phyloP scores from a whole-genome alignment of 2,113 vertebrate species.

The Megalops atlanticus region DNA sequence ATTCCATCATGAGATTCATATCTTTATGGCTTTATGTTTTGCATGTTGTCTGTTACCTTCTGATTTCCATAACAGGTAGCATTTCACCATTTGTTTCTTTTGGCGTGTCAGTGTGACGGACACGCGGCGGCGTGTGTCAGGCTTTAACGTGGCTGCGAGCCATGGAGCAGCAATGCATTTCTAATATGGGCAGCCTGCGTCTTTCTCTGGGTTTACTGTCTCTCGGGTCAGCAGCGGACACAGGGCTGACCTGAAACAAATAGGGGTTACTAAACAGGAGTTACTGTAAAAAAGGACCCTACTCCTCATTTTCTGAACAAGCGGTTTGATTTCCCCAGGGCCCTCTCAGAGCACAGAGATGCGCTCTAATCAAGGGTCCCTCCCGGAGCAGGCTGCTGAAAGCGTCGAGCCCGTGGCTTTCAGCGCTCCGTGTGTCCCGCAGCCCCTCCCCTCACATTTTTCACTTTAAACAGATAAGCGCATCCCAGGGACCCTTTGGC shows the following conservation, averaged over 20 bases:
- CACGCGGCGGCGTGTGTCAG: background rate
- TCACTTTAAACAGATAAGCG: background rate
- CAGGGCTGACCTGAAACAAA: background rate
- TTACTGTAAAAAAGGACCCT: background rate
- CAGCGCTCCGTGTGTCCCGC: background rate
- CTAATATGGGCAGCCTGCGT: background rate
- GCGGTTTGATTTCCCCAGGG: background rate
- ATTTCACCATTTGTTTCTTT: background rate
- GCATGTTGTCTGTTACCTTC: background rate
- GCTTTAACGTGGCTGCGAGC: background rate
- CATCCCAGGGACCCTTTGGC: background rate
- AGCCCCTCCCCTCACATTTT: conserved; percentile 3
- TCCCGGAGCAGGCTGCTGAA: background rate
- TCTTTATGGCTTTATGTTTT: background rate
- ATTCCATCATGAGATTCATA: too few species aligned
- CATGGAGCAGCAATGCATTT: background rate
- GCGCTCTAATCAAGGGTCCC: background rate
- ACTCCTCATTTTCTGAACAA: background rate
- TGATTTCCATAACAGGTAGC: background rate
- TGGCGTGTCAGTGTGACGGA: background rate
- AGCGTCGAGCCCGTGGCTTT: conserved; percentile 1
- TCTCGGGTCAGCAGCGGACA: background rate
- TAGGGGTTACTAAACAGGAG: background rate
- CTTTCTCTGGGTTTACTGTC: background rate
- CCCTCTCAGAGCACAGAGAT: background rate